Evolutionary conservation across 2,113 vertebrate genomes (phyloP), one percentile per base, ranked within the genome.

Genomic region (Beaufortia kweichowensis): DNA sequence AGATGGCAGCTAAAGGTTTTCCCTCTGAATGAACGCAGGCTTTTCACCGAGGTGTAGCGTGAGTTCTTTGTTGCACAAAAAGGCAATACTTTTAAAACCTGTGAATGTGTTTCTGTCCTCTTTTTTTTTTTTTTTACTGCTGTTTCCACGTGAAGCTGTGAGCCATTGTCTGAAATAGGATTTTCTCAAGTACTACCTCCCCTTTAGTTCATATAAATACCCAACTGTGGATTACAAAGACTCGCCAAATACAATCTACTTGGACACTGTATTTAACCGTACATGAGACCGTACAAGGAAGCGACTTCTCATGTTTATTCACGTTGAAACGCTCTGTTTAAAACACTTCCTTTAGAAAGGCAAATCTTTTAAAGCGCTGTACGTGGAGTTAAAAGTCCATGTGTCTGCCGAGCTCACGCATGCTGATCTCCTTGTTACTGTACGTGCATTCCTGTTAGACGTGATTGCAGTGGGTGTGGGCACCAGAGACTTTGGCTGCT

Each of bases 401-500:
- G 14, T 59, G 31, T 79, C 61, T 59, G 71, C 39, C 11, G 39
- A 70, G 28, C 73, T 64, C 48, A 53, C 68, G 46, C 62, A 88
- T 84, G 88, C 85, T 82, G 89, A 88, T 89, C 89, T 91, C 91
- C 90, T 89, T 90, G 91, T 92, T 92, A 78, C 89, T 91, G 88
- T 90, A 85, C 82, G 83, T 89, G 86, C 88, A 91, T 91, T 92
- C 91, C 89, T 92, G 85, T 84, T 85, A 87, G 86, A 89, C 89
- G 83, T 91, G 90, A 90, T 90, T 91, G 86, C 89, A 89, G 90
- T 90, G 86, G 92, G 92, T 90, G 91, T 92, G 90, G 90, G 84
- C 86, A 83, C 71, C 80, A 82, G 76, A 90, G 87, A 90, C 89
- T 90, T 89, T 89, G 87, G 90, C 90, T 92, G 90, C 90, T 90